Evolutionary conservation across 2,888 invertebrate genomes (phyloP).

Genomic region (Artemia sinica): DNA sequence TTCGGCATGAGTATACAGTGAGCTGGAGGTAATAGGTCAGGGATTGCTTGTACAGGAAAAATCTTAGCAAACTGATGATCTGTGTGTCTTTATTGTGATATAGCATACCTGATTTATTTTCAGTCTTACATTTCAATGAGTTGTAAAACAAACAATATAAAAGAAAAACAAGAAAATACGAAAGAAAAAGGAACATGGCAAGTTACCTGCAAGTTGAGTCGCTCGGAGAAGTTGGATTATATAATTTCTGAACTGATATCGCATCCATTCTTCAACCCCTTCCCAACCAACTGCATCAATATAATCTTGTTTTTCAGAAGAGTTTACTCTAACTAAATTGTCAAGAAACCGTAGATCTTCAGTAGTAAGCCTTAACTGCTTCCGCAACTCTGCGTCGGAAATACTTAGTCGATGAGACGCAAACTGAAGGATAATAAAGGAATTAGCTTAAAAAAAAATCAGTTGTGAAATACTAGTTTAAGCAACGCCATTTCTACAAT

Average conservation of each 20-base stretch:
- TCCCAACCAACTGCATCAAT: constrained; percentile 61
- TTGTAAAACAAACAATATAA: too few species aligned
- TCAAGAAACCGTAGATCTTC: constrained; percentile 92
- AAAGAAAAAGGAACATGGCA: too few species aligned
- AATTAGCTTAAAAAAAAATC: not conserved
- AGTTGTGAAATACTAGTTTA: not conserved
- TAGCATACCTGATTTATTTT: too few species aligned
- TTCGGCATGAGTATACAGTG: too few species aligned
- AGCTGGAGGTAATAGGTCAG: too few species aligned
- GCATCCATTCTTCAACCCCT: constrained; percentile 91
- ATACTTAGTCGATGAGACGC: constrained; percentile 71
- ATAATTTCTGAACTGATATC: constrained; percentile 79
- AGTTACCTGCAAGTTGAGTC: constrained; percentile 48
- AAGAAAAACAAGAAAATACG: not conserved
- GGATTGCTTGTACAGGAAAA: too few species aligned
- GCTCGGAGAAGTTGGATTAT: constrained; percentile 62
- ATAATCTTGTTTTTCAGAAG: constrained; percentile 46
- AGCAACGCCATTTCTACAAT: too few species aligned
- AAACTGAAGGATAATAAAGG: constrained; percentile 34
- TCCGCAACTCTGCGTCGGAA: constrained; percentile 56
- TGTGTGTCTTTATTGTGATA: too few species aligned
- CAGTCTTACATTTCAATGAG: too few species aligned
- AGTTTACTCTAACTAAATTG: constrained; percentile 60
- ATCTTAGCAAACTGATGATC: too few species aligned
- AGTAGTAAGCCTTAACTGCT: constrained; percentile 70